A percentile compares a stretch with the other conserved stretches of the same genome.
phyloP scores from a whole-genome alignment of 2,797 vertebrate genomes.

The Characodon lateralis region DNA sequence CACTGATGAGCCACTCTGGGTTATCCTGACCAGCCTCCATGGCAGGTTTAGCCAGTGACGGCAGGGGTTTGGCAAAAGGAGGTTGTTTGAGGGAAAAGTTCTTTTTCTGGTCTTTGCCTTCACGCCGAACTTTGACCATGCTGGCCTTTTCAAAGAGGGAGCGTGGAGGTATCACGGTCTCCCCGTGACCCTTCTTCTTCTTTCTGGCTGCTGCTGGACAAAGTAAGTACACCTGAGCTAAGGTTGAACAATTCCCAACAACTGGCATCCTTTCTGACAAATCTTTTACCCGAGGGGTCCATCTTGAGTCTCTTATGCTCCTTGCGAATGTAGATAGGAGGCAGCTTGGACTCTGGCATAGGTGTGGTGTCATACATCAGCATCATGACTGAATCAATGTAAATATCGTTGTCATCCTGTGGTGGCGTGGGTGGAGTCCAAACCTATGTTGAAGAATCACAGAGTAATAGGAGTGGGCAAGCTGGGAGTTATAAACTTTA shows the following conservation, averaged over 20 bases:
- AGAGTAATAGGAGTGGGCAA: background rate
- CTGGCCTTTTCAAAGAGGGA: conserved; percentile 93
- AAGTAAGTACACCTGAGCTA: conserved; percentile 4
- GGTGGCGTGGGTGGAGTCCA: conserved; percentile 95
- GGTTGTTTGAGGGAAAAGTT: conserved; percentile 92
- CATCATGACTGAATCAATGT: conserved; percentile 94
- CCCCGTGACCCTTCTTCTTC: conserved; percentile 93
- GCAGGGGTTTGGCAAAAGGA: conserved; percentile 91
- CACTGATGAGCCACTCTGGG: conserved; percentile 95
- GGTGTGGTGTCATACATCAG: conserved; percentile 91
- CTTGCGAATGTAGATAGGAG: conserved; percentile 90
- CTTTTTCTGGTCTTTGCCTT: conserved; percentile 94
- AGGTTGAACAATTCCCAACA: background rate
- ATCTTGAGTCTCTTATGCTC: conserved; percentile 92
- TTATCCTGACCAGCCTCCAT: conserved; percentile 90
- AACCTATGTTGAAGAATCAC: conserved; percentile 72
- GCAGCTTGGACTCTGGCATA: conserved; percentile 90
- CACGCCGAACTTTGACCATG: conserved; percentile 90
- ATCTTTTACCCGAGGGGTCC: conserved; percentile 84
- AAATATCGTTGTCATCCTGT: conserved; percentile 94
- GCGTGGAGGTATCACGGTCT: conserved; percentile 91
- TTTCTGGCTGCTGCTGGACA: conserved; percentile 86
- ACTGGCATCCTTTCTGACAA: background rate
- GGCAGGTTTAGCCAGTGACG: conserved; percentile 89
- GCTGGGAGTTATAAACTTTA: background rate